Percentiles rank a stretch among this genome's conserved stretches.
phyloP scores from a whole-genome alignment of 2,888 invertebrate species.

The Chirona hameri region DNA sequence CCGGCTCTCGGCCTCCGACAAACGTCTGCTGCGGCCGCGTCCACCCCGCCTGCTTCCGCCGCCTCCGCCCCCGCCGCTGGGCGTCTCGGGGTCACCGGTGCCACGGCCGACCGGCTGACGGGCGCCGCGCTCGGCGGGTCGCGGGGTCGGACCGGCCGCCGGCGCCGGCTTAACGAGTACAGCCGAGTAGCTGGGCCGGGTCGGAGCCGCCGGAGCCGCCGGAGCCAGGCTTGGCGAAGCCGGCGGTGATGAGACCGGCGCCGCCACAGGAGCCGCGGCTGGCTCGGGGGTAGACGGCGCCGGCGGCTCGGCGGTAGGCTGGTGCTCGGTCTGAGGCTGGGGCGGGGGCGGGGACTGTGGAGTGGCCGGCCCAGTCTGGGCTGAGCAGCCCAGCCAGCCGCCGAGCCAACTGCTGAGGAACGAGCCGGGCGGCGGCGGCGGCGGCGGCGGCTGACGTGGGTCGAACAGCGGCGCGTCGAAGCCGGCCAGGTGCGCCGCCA shows the following conservation, averaged over 20 bases:
- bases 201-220: neutral
- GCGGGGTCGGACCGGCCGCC: neutral
- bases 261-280: neutral
- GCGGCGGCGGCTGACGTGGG: neutral
- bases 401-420: neutral
- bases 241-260: neutral
- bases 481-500: slow-evolving; percentile 13
- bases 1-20: neutral
- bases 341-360: neutral
- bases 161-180: neutral
- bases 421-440: slow-evolving; percentile 13
- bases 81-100: neutral
- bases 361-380: neutral
- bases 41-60: neutral
- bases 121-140: neutral
- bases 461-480: slow-evolving; percentile 5
- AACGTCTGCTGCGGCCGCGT: neutral
- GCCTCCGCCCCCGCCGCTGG: neutral
- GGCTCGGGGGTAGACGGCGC: neutral
- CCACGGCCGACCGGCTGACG: neutral
- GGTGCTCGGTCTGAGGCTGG: neutral
- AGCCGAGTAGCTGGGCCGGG: neutral
- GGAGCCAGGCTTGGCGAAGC: neutral
- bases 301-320: neutral
- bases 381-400: neutral